Conservation (phyloP, 2,113 vertebrate genomes). For the Callorhinus ursinus region DNA sequence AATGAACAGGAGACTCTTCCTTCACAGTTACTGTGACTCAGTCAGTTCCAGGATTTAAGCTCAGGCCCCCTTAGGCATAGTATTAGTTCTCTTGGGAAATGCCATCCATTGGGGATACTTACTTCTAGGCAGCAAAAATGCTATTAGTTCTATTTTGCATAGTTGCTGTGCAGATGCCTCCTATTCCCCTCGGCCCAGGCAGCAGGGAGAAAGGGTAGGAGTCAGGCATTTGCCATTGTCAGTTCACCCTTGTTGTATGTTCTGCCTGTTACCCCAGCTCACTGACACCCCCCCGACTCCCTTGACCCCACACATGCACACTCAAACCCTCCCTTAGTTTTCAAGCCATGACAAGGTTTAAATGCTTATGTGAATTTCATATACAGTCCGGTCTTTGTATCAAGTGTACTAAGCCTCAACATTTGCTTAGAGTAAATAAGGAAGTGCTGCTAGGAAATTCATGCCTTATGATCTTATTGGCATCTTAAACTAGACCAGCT, state of each 20-base stretch:
- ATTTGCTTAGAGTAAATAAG: constrained; percentile 55
- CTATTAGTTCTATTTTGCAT: constrained; percentile 1
- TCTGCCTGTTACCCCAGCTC: neutral
- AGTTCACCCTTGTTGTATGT: neutral
- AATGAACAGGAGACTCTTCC: neutral
- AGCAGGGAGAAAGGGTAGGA: neutral
- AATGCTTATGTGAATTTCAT: neutral
- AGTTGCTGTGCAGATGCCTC: neutral
- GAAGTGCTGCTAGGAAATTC: constrained; percentile 8
- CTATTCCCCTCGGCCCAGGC: neutral
- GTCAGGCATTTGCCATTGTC: neutral
- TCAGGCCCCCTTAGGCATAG: neutral
- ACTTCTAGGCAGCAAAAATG: constrained; percentile 17
- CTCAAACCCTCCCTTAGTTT: neutral
- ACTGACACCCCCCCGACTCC: neutral
- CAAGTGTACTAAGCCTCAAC: neutral
- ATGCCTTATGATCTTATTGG: neutral
- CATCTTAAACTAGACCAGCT: neutral
- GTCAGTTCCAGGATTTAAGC: neutral
- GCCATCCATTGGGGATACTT: neutral
- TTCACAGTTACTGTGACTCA: neutral
- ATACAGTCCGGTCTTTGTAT: neutral
- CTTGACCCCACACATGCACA: neutral
- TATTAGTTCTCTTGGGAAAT: neutral
- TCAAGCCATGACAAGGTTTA: neutral